phyloP scores from a whole-genome alignment of 2,113 vertebrate genomes.

The Mixornis gularis region DNA sequence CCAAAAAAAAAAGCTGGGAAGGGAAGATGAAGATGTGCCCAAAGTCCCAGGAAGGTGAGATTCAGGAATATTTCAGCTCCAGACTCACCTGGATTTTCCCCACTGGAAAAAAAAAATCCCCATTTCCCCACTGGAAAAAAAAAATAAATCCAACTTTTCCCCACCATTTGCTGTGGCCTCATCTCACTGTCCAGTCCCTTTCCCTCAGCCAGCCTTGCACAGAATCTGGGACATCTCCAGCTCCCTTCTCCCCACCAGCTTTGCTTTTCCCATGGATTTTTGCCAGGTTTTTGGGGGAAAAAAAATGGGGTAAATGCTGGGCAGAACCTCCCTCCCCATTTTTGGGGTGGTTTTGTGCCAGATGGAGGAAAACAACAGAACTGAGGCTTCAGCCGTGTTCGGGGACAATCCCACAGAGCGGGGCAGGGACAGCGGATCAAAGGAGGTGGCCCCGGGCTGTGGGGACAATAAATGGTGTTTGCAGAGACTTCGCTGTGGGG shows the following conservation, averaged over 20 bases:
- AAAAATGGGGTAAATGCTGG: accelerated
- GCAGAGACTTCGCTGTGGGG: background rate
- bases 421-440: background rate
- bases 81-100: background rate
- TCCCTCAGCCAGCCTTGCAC: background rate
- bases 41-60: background rate
- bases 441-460: background rate
- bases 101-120: background rate
- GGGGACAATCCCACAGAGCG: accelerated
- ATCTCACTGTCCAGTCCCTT: accelerated
- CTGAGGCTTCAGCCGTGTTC: accelerated
- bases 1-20: background rate
- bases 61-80: accelerated
- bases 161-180: accelerated
- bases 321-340: background rate
- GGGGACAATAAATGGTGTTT: background rate
- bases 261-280: background rate
- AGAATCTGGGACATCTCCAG: background rate
- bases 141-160: background rate
- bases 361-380: accelerated
- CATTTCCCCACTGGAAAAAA: background rate
- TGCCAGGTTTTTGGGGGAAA: background rate
- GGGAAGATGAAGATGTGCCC: background rate
- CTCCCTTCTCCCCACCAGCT: background rate
- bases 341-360: accelerated